These are phyloP conservation scores for Ormyrus pomaceus DNA, from an alignment of 2,888 invertebrate genomes.

Conservation along the genomic window DNA sequence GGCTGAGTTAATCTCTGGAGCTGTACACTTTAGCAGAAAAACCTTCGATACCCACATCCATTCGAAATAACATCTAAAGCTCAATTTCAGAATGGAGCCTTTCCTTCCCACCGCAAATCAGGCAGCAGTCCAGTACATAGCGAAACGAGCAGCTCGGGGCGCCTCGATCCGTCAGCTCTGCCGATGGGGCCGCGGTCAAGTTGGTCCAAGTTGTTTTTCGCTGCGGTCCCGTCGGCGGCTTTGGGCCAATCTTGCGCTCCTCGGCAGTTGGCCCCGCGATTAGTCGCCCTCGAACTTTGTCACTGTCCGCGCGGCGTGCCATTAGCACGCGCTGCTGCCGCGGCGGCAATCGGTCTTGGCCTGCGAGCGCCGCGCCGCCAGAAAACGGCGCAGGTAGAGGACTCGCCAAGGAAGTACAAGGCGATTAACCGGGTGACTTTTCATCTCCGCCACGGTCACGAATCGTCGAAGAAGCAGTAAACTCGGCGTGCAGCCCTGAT, in stretches of 20 bases:
- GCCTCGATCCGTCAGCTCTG: neutral
- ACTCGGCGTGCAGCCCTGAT: constrained; percentile 65
- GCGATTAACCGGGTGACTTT: constrained; percentile 73
- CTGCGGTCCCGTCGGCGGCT: neutral
- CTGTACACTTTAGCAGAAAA: too few relatives aligned
- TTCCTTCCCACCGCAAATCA: too few relatives aligned
- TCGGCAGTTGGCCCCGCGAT: constrained; percentile 10
- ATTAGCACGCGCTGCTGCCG: neutral
- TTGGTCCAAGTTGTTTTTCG: neutral
- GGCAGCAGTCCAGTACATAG: too few relatives aligned
- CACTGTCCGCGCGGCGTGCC: constrained; percentile 35
- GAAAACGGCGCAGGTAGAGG: neutral
- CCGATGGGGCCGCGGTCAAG: neutral
- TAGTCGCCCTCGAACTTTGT: constrained; percentile 40
- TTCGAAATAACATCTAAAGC: too few relatives aligned
- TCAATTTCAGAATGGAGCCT: too few relatives aligned
- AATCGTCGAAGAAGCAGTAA: constrained; percentile 71
- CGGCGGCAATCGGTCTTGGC: too few relatives aligned
- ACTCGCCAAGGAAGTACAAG: constrained; percentile 61
- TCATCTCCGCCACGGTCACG: constrained; percentile 69
- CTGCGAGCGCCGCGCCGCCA: too few relatives aligned
- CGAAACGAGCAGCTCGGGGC: too few relatives aligned
- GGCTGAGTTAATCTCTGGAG: too few relatives aligned
- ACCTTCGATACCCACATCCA: too few relatives aligned
- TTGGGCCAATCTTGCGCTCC: neutral